phyloP scores from a whole-genome alignment of 1,140 invertebrate species.

The Oryzaephilus surinamensis region DNA sequence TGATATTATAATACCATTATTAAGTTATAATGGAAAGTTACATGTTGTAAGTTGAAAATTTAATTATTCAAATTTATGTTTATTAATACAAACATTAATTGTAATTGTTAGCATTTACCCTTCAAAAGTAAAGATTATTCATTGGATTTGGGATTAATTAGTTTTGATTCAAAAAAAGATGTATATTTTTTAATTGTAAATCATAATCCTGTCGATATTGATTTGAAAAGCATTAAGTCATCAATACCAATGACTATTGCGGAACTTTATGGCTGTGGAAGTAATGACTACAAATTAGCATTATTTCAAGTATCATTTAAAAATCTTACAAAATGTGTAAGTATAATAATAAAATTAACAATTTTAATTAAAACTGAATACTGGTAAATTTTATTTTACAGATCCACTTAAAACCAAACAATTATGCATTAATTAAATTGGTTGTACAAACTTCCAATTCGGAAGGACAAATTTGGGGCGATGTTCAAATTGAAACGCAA shows the following conservation, averaged over 20 bases:
- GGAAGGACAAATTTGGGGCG: conserved; percentile 58
- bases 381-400: conserved; percentile 28
- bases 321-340: conserved; percentile 40
- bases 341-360: conserved; percentile 9
- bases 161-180: conserved; percentile 53
- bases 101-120: conserved; percentile 37
- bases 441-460: conserved; percentile 55
- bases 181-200: conserved; percentile 64
- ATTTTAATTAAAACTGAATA: conserved; percentile 2
- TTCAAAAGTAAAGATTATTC: conserved; percentile 42
- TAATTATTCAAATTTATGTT: conserved; percentile 7
- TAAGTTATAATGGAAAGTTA: conserved; percentile 66
- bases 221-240: conserved; percentile 53
- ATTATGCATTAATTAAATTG: conserved; percentile 64
- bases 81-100: conserved; percentile 5
- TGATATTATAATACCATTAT: conserved; percentile 53
- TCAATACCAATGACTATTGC: conserved; percentile 56
- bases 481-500: conserved; percentile 62
- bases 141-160: conserved; percentile 67
- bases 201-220: conserved; percentile 63
- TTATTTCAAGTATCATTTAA: conserved; percentile 39
- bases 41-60: conserved; percentile 38
- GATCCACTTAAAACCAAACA: conserved; percentile 49
- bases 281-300: conserved; percentile 45
- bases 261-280: conserved; percentile 58